Base-by-base conservation (phyloP, 2,113 vertebrate species). In the Leptobrachium leishanense region DNA sequence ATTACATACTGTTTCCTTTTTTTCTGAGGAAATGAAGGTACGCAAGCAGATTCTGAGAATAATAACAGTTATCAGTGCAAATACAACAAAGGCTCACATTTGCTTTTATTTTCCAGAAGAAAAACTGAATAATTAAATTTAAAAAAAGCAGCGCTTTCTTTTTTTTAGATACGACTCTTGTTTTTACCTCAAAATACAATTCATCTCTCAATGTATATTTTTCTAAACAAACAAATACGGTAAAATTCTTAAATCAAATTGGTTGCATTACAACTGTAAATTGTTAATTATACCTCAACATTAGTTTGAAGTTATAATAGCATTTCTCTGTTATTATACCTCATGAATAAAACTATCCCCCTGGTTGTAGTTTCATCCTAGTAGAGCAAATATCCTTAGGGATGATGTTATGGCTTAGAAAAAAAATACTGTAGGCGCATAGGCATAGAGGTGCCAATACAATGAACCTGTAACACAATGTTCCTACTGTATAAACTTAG, bases 71-170 rank as follows among this genome's bases (percentile, higher is more conserved):
- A 59, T 70, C 67, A 70, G 15, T 67, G 43, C 42, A 75, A 54
- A 10, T 31, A 8, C 12, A 69, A 77, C 75, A 77, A 77, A 70
- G 54, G 2, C 53, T 39, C 20, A 46, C 54, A 77, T 69, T 59
- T 12, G 66, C 75, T 70, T 76, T 57, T 64, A 43, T 72, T 79
- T 20, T 39, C 59, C 42, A 59, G 4, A 72, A 72, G 53, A 79
- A 72, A 63, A 66, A 72, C 11, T n/a, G 1, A 8, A 42, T 59
- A 72, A 64, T 62, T 2, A 44, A 46, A 50, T 50, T 4, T 50
- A 79, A 41, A 72, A 79, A 43, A 59, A 79, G 44, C 76, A 79
- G 53, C 68, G 72, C 68, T 54, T 79, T 64, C 39, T 41, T 43
- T 65, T 59, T 31, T 71, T 72, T 66, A 53, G 43, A 53, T 44